Base-by-base conservation (phyloP, 2,113 vertebrate genomes). In the Illadopsis cleaveri region DNA sequence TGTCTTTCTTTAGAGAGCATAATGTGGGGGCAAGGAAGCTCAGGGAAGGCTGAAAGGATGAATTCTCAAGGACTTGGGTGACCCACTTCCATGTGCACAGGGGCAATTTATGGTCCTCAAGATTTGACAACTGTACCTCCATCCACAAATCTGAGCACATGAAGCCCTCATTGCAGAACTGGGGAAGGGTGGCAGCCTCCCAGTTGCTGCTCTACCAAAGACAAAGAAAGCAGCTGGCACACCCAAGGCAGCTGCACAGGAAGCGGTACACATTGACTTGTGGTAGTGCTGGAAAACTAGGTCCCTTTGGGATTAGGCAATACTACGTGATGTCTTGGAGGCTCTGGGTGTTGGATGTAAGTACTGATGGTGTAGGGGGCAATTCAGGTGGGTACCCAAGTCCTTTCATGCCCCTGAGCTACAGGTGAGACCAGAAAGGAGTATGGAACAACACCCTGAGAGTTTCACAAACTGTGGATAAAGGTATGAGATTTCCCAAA, bases 291-390 rank as follows among this genome's bases (percentile, higher is more conserved):
- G 56, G 84, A 44, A 86, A 66, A 84, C 6, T 10, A 54, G 54
- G 70, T 2, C 5, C 20, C 21, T 71, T 75, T 17, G 57, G 19
- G 12, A 17, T 47, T 23, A 38, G 57, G 38, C 33, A 62, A 15
- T 14, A 38, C 16, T 15, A 33, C 31, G 18, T 7, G 45, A 23
- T 38, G 16, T 25, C 56, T 71, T 35, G 27, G 61, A 54, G 35
- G 30, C 6, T 38, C 47, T 48, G 30, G 22, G 21, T 12, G 18
- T 30, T 54, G 47, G 17, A 30, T 27, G 8, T 30, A 73, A 65
- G 35, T 0, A 1, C 12, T 30, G 15, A 56, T 1, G 2, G 44
- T 25, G 35, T 22, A 80, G 35, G 5, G 19, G 4, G 9, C 3
- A 56, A 90, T 42, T 56, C 48, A 31, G 48, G 31, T 31, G 35